Evolutionary conservation across 2,113 vertebrate genomes (phyloP).

Genomic region (Triplophysa dalaica): DNA sequence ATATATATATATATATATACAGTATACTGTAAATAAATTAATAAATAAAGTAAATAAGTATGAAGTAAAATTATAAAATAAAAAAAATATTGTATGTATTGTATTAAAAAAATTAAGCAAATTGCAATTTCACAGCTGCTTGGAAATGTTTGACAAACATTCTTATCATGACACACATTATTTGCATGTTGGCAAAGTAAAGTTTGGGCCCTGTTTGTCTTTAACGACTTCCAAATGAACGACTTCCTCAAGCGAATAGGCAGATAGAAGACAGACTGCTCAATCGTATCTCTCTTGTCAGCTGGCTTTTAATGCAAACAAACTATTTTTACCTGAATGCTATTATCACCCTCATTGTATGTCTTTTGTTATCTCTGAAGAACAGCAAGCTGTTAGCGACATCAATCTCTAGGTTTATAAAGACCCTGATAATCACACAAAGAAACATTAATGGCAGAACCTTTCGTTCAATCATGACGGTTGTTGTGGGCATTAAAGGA

Average conservation of each 20-base stretch:
- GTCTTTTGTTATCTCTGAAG: conserved; percentile 55
- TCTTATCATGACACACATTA: neutral
- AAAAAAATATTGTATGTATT: too few species aligned
- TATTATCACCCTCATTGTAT: neutral
- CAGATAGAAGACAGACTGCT: neutral
- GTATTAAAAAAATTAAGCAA: too few species aligned
- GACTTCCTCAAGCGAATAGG: neutral
- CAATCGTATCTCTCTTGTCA: conserved; percentile 26
- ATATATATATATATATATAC: too few species aligned
- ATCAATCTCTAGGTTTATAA: conserved; percentile 56
- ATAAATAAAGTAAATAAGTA: too few species aligned
- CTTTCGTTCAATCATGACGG: neutral
- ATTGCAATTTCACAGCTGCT: too few species aligned
- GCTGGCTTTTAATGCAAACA: neutral
- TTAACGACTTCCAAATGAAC: neutral
- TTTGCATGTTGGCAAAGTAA: neutral
- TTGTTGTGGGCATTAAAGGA: neutral
- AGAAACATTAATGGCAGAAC: conserved; percentile 22
- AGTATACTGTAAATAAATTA: too few species aligned
- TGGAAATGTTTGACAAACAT: neutral
- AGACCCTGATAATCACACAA: conserved; percentile 25
- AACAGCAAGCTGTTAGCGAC: conserved; percentile 53
- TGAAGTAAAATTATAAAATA: too few species aligned
- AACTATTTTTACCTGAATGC: neutral
- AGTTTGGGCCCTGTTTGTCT: neutral